phyloP scores from a whole-genome alignment of 2,113 vertebrate species.

The Cryptomyrus ogoouensis region DNA sequence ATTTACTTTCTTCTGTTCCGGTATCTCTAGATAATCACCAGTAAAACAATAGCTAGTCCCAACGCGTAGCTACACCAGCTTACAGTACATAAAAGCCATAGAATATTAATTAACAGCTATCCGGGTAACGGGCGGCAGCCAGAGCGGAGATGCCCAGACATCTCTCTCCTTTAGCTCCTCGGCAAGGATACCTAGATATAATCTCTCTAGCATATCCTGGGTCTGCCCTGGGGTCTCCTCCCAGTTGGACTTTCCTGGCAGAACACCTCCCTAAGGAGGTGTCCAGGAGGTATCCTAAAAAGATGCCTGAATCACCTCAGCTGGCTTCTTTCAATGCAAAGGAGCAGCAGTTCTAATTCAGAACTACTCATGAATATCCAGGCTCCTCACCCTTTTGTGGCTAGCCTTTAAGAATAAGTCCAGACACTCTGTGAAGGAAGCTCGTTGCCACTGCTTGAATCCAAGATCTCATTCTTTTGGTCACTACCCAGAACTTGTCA shows the following conservation, averaged over 20 bases:
- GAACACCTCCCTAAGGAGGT: background rate
- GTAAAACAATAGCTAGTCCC: background rate
- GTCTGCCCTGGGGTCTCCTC: background rate
- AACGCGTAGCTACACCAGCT: background rate
- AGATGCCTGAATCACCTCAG: background rate
- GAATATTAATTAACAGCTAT: background rate
- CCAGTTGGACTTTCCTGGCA: background rate
- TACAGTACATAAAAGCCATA: background rate
- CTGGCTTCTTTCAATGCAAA: background rate
- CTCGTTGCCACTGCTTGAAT: background rate
- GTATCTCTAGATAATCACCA: background rate
- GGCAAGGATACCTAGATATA: background rate
- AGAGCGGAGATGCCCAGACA: background rate
- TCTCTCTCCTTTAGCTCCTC: background rate
- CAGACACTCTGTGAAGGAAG: background rate
- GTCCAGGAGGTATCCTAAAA: background rate
- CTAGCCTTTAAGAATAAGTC: background rate
- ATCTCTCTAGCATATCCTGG: background rate
- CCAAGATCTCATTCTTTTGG: background rate
- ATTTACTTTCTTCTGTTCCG: background rate
- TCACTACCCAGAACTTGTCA: background rate
- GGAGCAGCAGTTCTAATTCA: background rate
- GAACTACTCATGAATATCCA: background rate
- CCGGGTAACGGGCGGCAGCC: background rate
- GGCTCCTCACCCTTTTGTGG: background rate